Base-by-base conservation (phyloP, 2,113 vertebrate species). In the Podilymbus podiceps region DNA sequence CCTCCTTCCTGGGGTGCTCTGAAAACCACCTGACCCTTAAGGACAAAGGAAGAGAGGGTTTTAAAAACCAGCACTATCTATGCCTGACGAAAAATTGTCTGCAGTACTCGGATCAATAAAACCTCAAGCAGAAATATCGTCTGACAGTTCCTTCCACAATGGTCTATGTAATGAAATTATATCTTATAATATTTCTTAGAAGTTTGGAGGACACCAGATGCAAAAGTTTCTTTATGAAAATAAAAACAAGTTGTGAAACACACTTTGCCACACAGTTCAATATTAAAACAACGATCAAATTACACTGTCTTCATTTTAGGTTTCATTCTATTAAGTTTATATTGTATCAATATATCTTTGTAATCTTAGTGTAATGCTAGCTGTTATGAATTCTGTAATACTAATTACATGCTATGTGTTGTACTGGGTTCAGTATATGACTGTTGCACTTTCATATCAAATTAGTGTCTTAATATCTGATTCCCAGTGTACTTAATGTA, bases 351-450 rank as follows among this genome's bases (percentile, higher is more conserved):
- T 94, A 78, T 27, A 33, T 77, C 33, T 74, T 95, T 69, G 86
- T 72, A 80, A 93, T 73, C 82, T 90, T 86, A 68, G 13, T 33
- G 22, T 63, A 64, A 87, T 21, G 4, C 49, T 93, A 94, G 58
- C 35, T 87, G 21, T 86, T 91, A 46, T 62, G 19, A 33, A 38
- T 94, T 62, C 44, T 90, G 42, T 52, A 76, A 76, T 69, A 71
- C 53, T 96, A 97, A 95, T 85, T 93, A 91, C 93, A 94, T 96
- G 56, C 16, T 46, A 85, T 15, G 3, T 38, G 22, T 27, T 76
- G 21, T 80, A 83, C 74, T 68, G 52, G 6, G 58, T 73, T 96
- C 75, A 66, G 69, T 93, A 47, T 90, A 56, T 93, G 73, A 81
- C 38, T 79, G 6, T 74, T 90, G 30, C 15, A 88, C 14, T 95